These are phyloP conservation scores for Ardeotis arabs DNA, from an alignment of 2,113 vertebrate species.

Conservation along the genomic window DNA sequence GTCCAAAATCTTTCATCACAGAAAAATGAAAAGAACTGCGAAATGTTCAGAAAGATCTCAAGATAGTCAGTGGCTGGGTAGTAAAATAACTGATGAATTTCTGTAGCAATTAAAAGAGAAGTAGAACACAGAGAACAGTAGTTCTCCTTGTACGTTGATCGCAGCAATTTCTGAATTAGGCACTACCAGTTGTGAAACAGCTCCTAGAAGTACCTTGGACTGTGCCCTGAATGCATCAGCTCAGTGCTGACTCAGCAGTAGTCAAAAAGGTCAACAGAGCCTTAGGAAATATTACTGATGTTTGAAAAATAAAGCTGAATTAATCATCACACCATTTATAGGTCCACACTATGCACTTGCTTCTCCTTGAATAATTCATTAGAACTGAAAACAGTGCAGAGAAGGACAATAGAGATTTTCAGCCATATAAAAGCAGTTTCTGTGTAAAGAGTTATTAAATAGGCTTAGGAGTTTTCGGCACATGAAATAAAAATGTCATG, in stretches of 20 bases:
- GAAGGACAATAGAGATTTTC: neutral
- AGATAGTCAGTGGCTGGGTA: neutral
- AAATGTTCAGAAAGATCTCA: conserved; percentile 31
- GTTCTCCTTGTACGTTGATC: neutral
- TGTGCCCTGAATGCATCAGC: neutral
- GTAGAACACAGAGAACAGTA: neutral
- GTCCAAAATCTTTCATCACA: conserved; percentile 46
- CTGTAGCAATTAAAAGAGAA: conserved; percentile 1
- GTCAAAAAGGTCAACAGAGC: neutral
- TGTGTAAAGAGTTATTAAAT: neutral
- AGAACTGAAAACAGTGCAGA: neutral
- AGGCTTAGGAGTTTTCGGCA: neutral
- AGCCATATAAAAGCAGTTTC: neutral
- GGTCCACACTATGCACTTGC: neutral
- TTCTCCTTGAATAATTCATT: neutral
- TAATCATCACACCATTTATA: neutral
- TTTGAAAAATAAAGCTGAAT: neutral
- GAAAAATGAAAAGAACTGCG: conserved; percentile 40
- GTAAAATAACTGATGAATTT: conserved; percentile 1
- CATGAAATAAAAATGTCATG: neutral
- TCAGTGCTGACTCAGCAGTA: neutral
- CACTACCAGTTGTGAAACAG: neutral
- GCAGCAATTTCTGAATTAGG: neutral
- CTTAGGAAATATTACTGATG: neutral
- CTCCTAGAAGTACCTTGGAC: neutral